Evolutionary conservation across 2,888 invertebrate species (phyloP).

Genomic region (Hirtodrosophila histrioides): DNA sequence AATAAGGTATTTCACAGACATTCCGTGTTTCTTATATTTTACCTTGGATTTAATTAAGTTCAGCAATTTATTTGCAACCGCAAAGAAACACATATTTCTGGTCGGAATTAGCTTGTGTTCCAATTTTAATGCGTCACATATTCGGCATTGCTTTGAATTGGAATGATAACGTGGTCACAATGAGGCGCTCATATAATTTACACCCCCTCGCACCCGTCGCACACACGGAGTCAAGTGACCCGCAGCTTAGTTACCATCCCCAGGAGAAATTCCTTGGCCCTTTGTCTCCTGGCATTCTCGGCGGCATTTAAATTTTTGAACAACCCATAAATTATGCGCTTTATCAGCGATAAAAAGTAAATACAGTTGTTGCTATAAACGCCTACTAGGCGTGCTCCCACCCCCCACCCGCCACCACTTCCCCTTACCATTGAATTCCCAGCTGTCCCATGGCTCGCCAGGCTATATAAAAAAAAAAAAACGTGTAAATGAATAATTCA

Average conservation of each 20-base stretch:
- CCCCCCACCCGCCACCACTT: not conserved
- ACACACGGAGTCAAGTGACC: slow-evolving; percentile 31
- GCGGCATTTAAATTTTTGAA: slow-evolving; percentile 80
- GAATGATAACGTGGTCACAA: slow-evolving; percentile 33
- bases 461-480: slow-evolving; percentile 39
- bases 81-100: slow-evolving; percentile 6
- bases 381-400: slow-evolving; percentile 67
- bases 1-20: too few species aligned
- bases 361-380: slow-evolving; percentile 80
- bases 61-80: not conserved
- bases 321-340: slow-evolving; percentile 80
- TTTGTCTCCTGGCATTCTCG: slow-evolving; percentile 69
- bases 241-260: slow-evolving; percentile 31
- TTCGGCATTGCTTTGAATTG: slow-evolving; percentile 45
- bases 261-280: slow-evolving; percentile 54
- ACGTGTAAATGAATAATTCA: slow-evolving; percentile 79
- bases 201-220: slow-evolving; percentile 2
- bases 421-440: slow-evolving; percentile 10
- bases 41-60: slow-evolving; percentile 16
- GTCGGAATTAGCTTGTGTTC: slow-evolving; percentile 10
- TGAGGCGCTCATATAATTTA: slow-evolving; percentile 27
- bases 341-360: slow-evolving; percentile 81
- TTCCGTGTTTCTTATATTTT: not conserved
- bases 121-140: slow-evolving; percentile 33
- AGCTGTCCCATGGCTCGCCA: slow-evolving; percentile 62